Evolutionary conservation across 1,140 invertebrate genomes (phyloP), one percentile per base, ranked within the genome.

Genomic region (Pseudomyrmex concolor): DNA sequence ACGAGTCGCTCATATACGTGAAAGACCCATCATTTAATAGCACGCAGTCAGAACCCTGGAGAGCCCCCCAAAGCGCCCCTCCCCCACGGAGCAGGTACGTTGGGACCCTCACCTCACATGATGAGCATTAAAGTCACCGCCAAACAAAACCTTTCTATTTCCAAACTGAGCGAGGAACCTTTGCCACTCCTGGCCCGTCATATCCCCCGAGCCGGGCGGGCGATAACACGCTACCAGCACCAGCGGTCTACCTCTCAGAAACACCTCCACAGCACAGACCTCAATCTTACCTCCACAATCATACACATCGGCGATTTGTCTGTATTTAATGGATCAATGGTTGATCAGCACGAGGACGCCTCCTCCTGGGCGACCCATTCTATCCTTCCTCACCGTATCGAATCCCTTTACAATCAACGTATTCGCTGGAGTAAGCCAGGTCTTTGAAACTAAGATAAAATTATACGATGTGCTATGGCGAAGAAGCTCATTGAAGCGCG

Each of bases 291-390:
- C 17, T 9, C 10, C 8, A 10, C 19, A 59, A 19, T 59, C 13
- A 0, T 55, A 0, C 17, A 19, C 2, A 10, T 10, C 19, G 1
- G 1, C 0, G 1, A 22, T 0, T 22, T 7, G 1, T 7, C 9
- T 17, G 2, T 22, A 59, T 12, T 10, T 59, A 7, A 59, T 59
- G 7, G 8, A 17, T 0, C 5, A n/a, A n/a, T n/a, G 9, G 10
- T 19, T 59, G 9, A 59, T 12, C 1, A 22, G 22, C 0, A 59
- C 2, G 0, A 59, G n/a, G 0, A 59, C 57, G 2, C 57, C 19
- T 8, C 19, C 57, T 0, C 8, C 57, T 0, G 2, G 5, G 2
- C 17, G 57, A 0, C 8, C 17, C 17, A 59, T 0, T 5, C 57
- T 60, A 10, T 60, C 57, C 3, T 2, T 4, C 2, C 57, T 19